Evolutionary conservation across 2,113 vertebrate species (phyloP), one percentile per base, ranked within the genome.

Genomic region (Sclerurus mexicanus): DNA sequence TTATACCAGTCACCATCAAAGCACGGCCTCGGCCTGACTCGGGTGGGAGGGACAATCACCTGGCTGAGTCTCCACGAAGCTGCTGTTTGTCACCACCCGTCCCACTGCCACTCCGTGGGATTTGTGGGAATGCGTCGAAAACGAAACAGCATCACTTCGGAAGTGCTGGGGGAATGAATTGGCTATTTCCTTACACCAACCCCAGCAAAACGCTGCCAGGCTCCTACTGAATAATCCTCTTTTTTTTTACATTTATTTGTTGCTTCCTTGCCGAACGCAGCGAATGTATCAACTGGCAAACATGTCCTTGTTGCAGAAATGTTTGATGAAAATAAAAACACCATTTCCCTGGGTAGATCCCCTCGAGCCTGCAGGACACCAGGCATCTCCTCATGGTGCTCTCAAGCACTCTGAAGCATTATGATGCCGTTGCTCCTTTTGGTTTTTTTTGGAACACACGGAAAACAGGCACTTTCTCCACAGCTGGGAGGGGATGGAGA

Each of bases 261-360:
- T 78, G 49, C 55, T 85, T 87, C 81, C 37, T 53, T 58, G 37
- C 50, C 24, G 67, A 82, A 90, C 2, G 31, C 33, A 42, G 87
- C 40, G 62, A 50, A 67, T 10, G 21, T 4, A 79, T 60, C 80
- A 46, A 77, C 75, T 3, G 15, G 60, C 64, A 89, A 94, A 35
- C 44, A 19, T 1, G 23, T 22, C 73, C 87, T 79, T 53, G 60
- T 24, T 92, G 71, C 53, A 55, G n/a, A 28, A 74, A 49, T 33
- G 39, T 63, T 96, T 83, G 73, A 86, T 88, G 66, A 58, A 85
- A 95, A 77, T 4, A 83, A 58, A 60, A 94, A 76, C 21, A 35
- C 30, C 17, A 42, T 85, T 59, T 71, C 63, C 63, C 72, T 5
- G 21, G 52, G 78, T 59, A 83, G 67, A 88, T 62, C 78, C 86